These are phyloP conservation scores for Elgaria multicarinata DNA, from an alignment of 2,113 vertebrate species.

Conservation along the genomic window DNA sequence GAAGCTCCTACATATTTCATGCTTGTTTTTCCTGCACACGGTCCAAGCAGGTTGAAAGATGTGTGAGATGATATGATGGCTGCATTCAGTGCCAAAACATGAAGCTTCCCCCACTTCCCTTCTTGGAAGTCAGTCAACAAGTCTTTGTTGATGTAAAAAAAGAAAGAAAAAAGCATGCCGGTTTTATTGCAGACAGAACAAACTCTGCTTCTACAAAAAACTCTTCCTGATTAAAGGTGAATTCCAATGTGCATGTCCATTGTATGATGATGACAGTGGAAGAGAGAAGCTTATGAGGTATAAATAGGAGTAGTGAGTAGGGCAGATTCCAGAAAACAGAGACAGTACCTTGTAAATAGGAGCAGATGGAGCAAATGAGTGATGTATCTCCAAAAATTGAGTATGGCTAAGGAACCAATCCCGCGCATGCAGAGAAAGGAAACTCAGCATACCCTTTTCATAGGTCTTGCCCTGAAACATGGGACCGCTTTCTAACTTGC, in stretches of 20 bases:
- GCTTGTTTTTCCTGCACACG: neutral
- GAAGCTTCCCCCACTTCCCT: neutral
- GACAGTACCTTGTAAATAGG: neutral
- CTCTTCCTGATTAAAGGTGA: neutral
- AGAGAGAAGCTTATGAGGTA: neutral
- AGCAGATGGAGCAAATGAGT: neutral
- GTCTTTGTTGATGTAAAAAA: neutral
- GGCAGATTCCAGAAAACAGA: neutral
- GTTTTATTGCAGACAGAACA: neutral
- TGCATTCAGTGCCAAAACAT: neutral
- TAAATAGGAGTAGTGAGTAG: neutral
- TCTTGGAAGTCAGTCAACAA: neutral
- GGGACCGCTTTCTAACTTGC: no score
- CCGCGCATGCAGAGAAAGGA: no score
- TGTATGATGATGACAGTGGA: neutral
- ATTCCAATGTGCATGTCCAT: neutral
- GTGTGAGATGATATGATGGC: neutral
- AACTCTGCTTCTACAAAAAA: neutral
- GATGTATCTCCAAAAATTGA: neutral
- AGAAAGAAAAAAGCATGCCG: neutral
- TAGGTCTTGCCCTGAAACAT: neutral
- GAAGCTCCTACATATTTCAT: neutral
- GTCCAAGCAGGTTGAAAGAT: neutral
- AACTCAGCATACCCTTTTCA: neutral
- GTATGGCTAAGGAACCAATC: neutral